Base-by-base conservation (phyloP, 2,113 vertebrate genomes). In the Varanus salvator region DNA sequence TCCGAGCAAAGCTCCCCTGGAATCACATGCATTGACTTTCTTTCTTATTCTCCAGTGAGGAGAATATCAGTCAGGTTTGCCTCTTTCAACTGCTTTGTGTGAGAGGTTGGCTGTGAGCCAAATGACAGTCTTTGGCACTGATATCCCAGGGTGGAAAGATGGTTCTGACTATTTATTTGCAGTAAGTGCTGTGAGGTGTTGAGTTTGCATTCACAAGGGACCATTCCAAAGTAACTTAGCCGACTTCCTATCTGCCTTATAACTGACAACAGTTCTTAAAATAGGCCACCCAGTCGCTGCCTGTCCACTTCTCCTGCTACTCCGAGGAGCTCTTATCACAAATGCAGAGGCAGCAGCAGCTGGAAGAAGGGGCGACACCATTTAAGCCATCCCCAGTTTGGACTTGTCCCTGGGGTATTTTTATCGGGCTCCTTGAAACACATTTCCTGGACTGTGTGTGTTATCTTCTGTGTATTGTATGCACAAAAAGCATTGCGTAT, bases 251-350 rank as follows among this genome's bases (percentile, higher is more conserved):
- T 80, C 81, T 74, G 69, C 0, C 8, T 3, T 3, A n/a, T n/a
- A 44, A 15, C 44, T 77, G 81, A 84, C 75, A 64, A 84, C 64
- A 80, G 81, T 64, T 31, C 75, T 82, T 25, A 64, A 84, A 89
- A 92, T 23, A 3, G 81, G 11, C 31, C 34, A 84, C 87, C 21
- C 19, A 6, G 74, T 78, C 34, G 77, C 44, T 34, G 4, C 0
- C 75, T n/a, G 8, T 38, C 50, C 27, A 38, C 81, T 50, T 48
- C 78, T 74, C 68, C 88, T 64, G 4, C 76, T 15, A n/a, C 3
- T 50, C 27, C 80, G 48, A 76, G 90, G n/a, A 0, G 7, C 60
- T 86, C 83, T 80, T 52, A 83, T 91, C 50, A 3, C 15, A 1
- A 1, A 17, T 0, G 23, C 15, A 38, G 54, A 52, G 8, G 64